A percentile compares a stretch with the other conserved stretches of the same genome.
These are phyloP conservation scores for Polyodon spathula DNA, from an alignment of 2,113 vertebrate genomes.

Conservation along the genomic window DNA sequence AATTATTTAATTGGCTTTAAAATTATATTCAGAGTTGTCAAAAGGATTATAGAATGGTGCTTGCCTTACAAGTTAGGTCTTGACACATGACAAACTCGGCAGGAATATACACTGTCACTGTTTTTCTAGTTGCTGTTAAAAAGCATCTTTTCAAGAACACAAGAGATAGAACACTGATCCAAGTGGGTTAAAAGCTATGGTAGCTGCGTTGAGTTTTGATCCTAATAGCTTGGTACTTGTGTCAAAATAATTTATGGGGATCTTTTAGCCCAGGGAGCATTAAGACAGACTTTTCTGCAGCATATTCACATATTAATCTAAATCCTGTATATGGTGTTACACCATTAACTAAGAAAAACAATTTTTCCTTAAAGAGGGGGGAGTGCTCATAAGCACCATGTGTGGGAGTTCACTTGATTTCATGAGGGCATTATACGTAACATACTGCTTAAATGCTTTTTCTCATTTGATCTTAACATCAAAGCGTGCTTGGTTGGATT, in stretches of 20 bases:
- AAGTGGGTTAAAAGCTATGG: not conserved
- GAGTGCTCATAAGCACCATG: not conserved
- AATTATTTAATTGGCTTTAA: too few species aligned
- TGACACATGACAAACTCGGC: not conserved
- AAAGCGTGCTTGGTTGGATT: not conserved
- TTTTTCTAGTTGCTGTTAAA: not conserved
- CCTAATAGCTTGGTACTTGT: slow-evolving; percentile 22
- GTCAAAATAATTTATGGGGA: slow-evolving; percentile 26
- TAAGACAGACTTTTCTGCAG: slow-evolving; percentile 7
- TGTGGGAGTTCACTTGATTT: slow-evolving; percentile 1
- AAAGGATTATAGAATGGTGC: not conserved
- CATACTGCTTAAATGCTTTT: not conserved
- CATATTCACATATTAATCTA: slow-evolving; percentile 6
- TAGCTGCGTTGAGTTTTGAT: slow-evolving; percentile 16
- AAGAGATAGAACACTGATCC: not conserved
- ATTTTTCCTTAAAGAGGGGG: not conserved
- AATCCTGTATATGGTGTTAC: slow-evolving; percentile 4
- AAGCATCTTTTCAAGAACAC: not conserved
- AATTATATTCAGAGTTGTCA: not conserved
- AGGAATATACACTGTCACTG: too few species aligned
- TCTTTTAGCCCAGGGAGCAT: not conserved
- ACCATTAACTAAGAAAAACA: slow-evolving; percentile 10
- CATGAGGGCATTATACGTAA: slow-evolving; percentile 17
- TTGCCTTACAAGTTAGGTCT: not conserved
- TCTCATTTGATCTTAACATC: slow-evolving; percentile 13